phyloP scores from a whole-genome alignment of 2,888 invertebrate species.

The Meliscaeva auricollis region DNA sequence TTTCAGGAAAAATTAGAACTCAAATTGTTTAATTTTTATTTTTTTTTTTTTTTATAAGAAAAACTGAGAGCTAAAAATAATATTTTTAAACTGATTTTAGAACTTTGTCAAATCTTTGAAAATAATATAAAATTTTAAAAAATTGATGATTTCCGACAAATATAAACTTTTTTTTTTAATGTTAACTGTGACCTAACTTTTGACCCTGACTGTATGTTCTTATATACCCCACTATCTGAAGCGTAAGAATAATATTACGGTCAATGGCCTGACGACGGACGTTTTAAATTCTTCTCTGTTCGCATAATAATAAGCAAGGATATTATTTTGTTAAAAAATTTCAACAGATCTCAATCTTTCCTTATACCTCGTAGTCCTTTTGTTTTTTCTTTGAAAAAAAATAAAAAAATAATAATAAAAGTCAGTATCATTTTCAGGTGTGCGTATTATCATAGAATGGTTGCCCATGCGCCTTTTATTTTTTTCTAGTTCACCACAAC shows the following conservation, averaged over 20 bases:
- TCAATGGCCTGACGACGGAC: conserved; percentile 45
- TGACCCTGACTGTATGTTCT: too few species aligned
- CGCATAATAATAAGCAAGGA: conserved; percentile 46
- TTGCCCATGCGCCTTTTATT: conserved; percentile 49
- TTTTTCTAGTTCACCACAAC: conserved; percentile 5
- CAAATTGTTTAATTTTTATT: too few species aligned
- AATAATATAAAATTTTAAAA: too few species aligned
- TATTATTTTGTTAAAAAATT: conserved; percentile 24
- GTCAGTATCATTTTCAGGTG: conserved; percentile 43
- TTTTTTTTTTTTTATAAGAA: too few species aligned
- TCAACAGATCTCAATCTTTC: conserved; percentile 48
- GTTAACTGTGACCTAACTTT: too few species aligned
- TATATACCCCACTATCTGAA: too few species aligned
- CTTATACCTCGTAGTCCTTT: conserved; percentile 15
- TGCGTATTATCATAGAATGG: conserved; percentile 34
- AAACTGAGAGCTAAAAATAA: too few species aligned
- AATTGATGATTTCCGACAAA: too few species aligned
- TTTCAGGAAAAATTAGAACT: too few species aligned
- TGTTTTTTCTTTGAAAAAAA: conserved; percentile 2
- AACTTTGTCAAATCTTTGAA: too few species aligned
- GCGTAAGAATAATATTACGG: conserved; percentile 6
- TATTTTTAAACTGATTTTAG: too few species aligned
- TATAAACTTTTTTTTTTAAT: too few species aligned
- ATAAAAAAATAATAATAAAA: conserved; percentile 8
- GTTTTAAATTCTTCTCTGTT: not conserved